Evolutionary conservation across 2,113 vertebrate species (phyloP).

Genomic region (Probosciger aterrimus): DNA sequence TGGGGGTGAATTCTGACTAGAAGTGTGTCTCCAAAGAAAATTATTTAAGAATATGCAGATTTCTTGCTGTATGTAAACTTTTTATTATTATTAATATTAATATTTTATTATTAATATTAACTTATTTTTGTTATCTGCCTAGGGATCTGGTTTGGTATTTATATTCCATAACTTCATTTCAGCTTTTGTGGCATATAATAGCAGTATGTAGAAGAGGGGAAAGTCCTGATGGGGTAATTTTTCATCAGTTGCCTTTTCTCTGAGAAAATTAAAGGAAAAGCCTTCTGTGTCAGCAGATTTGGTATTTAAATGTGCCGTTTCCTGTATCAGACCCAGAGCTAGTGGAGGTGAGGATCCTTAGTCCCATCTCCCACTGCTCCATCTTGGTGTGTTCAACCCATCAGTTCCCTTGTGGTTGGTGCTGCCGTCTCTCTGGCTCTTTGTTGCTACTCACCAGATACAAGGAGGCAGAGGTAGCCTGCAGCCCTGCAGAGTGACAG

Average conservation of each 20-base stretch:
- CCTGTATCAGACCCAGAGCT: background rate
- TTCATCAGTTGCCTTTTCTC: background rate
- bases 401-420: background rate
- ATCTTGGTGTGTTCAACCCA: background rate
- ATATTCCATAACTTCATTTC: background rate
- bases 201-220: background rate
- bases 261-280: background rate
- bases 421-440: background rate
- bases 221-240: background rate
- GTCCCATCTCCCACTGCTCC: background rate
- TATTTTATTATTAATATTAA: constrained; percentile 65
- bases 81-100: constrained; percentile 51
- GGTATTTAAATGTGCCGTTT: background rate
- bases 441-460: background rate
- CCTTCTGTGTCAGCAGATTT: background rate
- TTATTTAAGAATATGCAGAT: constrained; percentile 49
- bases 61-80: constrained; percentile 58
- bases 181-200: background rate
- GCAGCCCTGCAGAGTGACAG: background rate
- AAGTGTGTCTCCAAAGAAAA: constrained; percentile 58
- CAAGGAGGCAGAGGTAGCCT: background rate
- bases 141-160: constrained; percentile 17
- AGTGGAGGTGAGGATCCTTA: background rate
- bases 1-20: background rate
- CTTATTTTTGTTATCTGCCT: constrained; percentile 62